These are phyloP conservation scores for Prorops nasuta DNA, from an alignment of 1,140 invertebrate genomes.

Conservation along the genomic window DNA sequence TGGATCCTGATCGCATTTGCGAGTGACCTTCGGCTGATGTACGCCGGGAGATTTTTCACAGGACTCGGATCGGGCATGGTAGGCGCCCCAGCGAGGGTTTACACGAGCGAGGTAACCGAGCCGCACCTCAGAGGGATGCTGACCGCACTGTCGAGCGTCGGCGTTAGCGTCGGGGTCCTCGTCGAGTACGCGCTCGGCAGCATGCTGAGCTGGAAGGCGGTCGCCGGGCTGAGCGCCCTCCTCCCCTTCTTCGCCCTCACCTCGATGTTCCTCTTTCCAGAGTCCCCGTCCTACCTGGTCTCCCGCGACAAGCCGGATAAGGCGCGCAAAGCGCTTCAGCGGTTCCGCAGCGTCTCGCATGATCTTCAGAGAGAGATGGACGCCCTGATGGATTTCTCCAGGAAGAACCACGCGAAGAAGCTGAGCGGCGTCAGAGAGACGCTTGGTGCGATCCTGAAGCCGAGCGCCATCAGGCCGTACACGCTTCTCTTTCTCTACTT, in stretches of 20 bases:
- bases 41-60: conserved; percentile 63
- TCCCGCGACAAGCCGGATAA: conserved; percentile 63
- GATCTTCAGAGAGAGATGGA: conserved; percentile 65
- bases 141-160: conserved; percentile 64
- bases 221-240: conserved; percentile 61
- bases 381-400: conserved; percentile 62
- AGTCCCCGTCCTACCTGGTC: conserved; percentile 71
- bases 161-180: conserved; percentile 63
- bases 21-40: conserved; percentile 62
- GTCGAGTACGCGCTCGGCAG: conserved; percentile 66
- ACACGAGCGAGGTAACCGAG: conserved; percentile 69
- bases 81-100: conserved; percentile 67
- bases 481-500: conserved; percentile 66
- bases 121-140: conserved; percentile 69
- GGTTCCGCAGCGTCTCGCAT: conserved; percentile 64
- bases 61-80: conserved; percentile 71
- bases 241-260: conserved; percentile 62
- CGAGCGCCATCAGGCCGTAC: conserved; percentile 67
- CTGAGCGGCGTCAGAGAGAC: conserved; percentile 59
- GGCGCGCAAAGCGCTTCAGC: conserved; percentile 61
- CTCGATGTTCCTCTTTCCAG: conserved; percentile 66
- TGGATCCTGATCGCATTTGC: conserved; percentile 67
- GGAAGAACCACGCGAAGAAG: conserved; percentile 64
- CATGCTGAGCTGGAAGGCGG: conserved; percentile 59
- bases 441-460: conserved; percentile 59